Percentiles rank a stretch among this genome's conserved stretches.
phyloP scores from a whole-genome alignment of 2,797 vertebrate genomes.

The Coendou prehensilis region DNA sequence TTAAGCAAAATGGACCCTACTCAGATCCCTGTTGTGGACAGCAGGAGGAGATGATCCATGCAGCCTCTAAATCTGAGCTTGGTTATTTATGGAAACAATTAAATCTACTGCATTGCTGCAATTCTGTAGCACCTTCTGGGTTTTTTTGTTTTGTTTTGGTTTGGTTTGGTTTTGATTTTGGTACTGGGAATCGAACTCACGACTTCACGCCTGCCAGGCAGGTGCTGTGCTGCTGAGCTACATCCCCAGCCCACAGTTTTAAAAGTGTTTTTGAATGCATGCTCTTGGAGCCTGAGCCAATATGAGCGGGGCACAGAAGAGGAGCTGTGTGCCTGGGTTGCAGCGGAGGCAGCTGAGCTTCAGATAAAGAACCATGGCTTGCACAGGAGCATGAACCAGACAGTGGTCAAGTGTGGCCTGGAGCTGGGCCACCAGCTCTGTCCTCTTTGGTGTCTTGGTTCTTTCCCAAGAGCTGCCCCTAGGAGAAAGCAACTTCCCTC shows the following conservation, averaged over 20 bases:
- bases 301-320: background rate
- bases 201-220: too few relatives aligned
- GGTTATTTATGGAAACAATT: background rate
- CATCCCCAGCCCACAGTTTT: background rate
- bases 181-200: too few relatives aligned
- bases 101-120: background rate
- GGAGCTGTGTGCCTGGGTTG: background rate
- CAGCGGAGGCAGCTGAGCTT: background rate
- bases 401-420: rapidly evolving
- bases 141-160: too few relatives aligned
- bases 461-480: background rate
- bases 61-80: background rate
- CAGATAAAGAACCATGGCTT: background rate
- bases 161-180: too few relatives aligned
- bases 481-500: background rate
- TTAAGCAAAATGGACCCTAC: background rate
- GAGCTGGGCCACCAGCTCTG: background rate
- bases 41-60: background rate
- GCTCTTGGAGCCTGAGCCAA: background rate
- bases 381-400: rapidly evolving
- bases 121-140: background rate
- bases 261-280: background rate
- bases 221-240: too few relatives aligned
- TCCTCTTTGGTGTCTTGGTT: background rate
- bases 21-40: background rate